A percentile compares a stretch with the other conserved stretches of the same genome.
These are phyloP conservation scores for Ypsolopha scabrella DNA, from an alignment of 2,888 invertebrate species.

Conservation along the genomic window DNA sequence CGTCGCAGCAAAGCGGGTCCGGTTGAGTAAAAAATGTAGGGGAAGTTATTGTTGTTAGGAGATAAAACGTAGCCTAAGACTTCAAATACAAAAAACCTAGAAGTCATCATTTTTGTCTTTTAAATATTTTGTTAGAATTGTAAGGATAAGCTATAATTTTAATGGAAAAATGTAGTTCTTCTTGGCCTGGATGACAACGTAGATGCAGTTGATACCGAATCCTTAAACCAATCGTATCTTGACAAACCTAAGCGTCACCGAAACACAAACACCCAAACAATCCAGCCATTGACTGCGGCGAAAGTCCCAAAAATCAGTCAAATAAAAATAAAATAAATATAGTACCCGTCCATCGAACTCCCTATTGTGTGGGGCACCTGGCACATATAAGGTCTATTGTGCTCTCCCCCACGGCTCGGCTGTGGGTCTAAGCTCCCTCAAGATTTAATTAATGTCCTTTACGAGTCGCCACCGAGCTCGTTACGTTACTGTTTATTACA, in stretches of 20 bases:
- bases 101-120: no score
- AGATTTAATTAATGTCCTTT: conserved; percentile 50
- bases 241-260: no score
- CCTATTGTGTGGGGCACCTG: conserved; percentile 23
- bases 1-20: conserved; percentile 7
- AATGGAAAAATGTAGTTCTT: no score
- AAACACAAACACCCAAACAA: neutral
- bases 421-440: conserved; percentile 23
- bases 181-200: no score
- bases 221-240: no score
- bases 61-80: no score
- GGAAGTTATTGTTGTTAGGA: neutral
- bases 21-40: neutral
- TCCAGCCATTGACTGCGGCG: neutral
- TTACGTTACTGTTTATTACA: conserved; percentile 28
- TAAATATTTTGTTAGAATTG: no score
- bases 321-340: no score
- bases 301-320: neutral
- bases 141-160: no score
- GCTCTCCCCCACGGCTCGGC: conserved; percentile 22
- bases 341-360: no score
- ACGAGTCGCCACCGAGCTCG: conserved; percentile 23
- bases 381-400: conserved; percentile 15
- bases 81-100: no score
- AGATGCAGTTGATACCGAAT: no score